A percentile compares a stretch with the other conserved stretches of the same genome.
Conservation (phyloP, 2,888 invertebrate species). For the Temnothorax rugatulus region DNA sequence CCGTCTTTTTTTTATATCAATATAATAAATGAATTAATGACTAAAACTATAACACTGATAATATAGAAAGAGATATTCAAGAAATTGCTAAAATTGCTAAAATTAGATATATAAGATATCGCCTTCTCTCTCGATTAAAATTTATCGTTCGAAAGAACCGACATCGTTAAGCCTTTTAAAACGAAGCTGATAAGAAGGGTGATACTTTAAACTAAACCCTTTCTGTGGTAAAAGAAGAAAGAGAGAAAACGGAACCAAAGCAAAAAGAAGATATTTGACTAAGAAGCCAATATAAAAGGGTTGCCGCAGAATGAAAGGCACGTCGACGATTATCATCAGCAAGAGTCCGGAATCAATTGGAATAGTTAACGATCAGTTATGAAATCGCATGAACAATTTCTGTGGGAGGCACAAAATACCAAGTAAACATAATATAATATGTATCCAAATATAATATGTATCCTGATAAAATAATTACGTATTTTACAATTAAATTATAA, state of each 20-base stretch:
- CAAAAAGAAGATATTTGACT: constrained; percentile 78
- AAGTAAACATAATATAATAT: background rate
- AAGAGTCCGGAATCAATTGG: constrained; percentile 58
- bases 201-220: constrained; percentile 56
- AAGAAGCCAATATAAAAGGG: constrained; percentile 82
- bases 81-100: background rate
- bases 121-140: background rate
- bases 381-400: background rate
- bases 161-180: constrained; percentile 58
- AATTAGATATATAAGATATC: background rate
- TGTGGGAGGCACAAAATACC: background rate
- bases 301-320: constrained; percentile 83
- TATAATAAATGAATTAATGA: background rate
- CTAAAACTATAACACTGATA: background rate
- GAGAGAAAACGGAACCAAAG: constrained; percentile 41
- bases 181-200: constrained; percentile 53
- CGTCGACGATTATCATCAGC: constrained; percentile 80
- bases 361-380: constrained; percentile 21
- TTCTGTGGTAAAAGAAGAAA: constrained; percentile 50
- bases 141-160: constrained; percentile 35
- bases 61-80: constrained; percentile 1
- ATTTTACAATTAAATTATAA: background rate
- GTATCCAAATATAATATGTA: background rate
- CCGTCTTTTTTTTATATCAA: background rate
- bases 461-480: background rate